Evolutionary conservation across 2,888 invertebrate genomes (phyloP).

Genomic region (Eristalis pertinax): DNA sequence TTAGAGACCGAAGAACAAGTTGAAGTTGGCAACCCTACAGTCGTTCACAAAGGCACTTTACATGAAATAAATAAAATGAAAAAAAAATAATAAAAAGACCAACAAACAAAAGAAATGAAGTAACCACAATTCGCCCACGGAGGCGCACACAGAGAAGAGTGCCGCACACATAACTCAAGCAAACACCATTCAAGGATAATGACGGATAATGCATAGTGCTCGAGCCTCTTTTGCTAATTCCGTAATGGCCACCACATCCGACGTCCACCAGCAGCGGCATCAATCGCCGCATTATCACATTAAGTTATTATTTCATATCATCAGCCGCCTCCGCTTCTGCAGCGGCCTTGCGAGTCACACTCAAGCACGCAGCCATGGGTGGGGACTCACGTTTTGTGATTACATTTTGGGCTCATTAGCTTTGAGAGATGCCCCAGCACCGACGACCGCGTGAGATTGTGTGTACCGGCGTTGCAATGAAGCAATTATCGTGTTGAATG

Average conservation of each 20-base stretch:
- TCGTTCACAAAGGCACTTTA: not conserved
- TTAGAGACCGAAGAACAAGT: too few species aligned
- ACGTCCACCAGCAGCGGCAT: not conserved
- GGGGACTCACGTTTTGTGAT: constrained; percentile 23
- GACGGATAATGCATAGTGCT: constrained; percentile 33
- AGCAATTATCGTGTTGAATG: constrained; percentile 24
- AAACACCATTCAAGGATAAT: constrained; percentile 21
- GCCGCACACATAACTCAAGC: not conserved
- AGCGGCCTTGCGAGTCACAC: not conserved
- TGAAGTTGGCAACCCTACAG: too few species aligned
- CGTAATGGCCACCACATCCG: constrained; percentile 18
- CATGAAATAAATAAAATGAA: not conserved
- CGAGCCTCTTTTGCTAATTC: constrained; percentile 13
- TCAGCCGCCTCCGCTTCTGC: constrained; percentile 1
- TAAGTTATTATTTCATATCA: constrained; percentile 37
- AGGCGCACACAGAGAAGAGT: not conserved
- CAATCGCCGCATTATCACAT: constrained; percentile 15
- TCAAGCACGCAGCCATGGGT: not conserved
- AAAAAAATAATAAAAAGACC: not conserved
- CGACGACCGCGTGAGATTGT: not conserved
- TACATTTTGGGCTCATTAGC: constrained; percentile 19
- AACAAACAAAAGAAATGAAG: not conserved
- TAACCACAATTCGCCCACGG: not conserved
- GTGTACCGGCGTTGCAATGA: not conserved
- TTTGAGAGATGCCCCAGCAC: not conserved